Percentiles rank a stretch among this genome's conserved stretches.
Conservation (phyloP, 2,888 invertebrate species). For the Caenorhabditis imperialis region DNA sequence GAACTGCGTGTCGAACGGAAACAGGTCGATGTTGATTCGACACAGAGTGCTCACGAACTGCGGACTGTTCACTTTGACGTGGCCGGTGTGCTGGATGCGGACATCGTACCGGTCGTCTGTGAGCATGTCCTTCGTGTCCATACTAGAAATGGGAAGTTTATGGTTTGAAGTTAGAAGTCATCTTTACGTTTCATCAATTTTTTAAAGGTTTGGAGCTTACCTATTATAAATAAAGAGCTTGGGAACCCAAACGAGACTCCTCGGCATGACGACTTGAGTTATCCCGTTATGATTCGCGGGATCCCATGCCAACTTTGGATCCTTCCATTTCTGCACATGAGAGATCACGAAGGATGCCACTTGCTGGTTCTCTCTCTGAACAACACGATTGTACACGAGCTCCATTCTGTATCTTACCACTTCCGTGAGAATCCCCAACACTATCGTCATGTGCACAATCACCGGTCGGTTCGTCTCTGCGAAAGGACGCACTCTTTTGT, state of each 20-base stretch:
- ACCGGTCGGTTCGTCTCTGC: slow-evolving; percentile 68
- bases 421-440: slow-evolving; percentile 76
- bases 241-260: slow-evolving; percentile 73
- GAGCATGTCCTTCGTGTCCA: slow-evolving; percentile 77
- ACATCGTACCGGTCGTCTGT: slow-evolving; percentile 74
- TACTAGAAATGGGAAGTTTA: slow-evolving; percentile 56
- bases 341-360: slow-evolving; percentile 76
- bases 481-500: slow-evolving; percentile 71
- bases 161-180: too few relatives aligned
- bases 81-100: slow-evolving; percentile 69
- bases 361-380: slow-evolving; percentile 76
- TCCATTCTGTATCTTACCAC: slow-evolving; percentile 55
- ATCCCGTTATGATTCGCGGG: slow-evolving; percentile 68
- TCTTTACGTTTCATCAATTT: too few relatives aligned
- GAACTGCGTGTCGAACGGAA: slow-evolving; percentile 76
- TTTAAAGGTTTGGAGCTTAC: slow-evolving; percentile 26
- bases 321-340: slow-evolving; percentile 74
- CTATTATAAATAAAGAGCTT: slow-evolving; percentile 76
- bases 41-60: slow-evolving; percentile 73
- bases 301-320: slow-evolving; percentile 70
- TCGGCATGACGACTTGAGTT: slow-evolving; percentile 72
- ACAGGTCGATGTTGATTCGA: slow-evolving; percentile 72
- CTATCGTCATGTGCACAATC: slow-evolving; percentile 74
- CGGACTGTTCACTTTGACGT: slow-evolving; percentile 73
- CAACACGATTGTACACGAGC: slow-evolving; percentile 7